Evolutionary conservation across 2,113 vertebrate genomes (phyloP).

Genomic region (Nesospiza acunhae): DNA sequence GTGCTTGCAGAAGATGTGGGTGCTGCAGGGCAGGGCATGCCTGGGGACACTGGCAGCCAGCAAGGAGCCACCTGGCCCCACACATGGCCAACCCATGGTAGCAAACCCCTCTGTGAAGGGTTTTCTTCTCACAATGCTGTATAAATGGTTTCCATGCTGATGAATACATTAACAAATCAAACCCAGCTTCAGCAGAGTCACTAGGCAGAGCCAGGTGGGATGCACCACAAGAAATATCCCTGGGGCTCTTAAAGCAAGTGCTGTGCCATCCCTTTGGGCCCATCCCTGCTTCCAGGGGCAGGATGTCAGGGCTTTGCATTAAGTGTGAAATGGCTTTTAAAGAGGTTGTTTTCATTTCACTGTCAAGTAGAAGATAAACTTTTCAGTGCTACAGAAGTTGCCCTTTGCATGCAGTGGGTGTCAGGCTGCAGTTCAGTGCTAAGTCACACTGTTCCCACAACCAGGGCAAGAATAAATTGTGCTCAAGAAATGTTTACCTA

Average conservation of each 20-base stretch:
- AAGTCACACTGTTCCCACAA: background rate
- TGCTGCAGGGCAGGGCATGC: background rate
- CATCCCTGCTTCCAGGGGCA: accelerated
- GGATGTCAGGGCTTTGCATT: background rate
- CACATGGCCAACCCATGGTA: background rate
- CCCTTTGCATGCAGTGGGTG: background rate
- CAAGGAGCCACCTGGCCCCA: background rate
- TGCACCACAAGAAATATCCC: background rate
- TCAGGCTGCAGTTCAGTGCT: background rate
- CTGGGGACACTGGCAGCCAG: background rate
- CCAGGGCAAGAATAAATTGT: background rate
- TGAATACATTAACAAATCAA: background rate
- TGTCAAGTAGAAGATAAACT: background rate
- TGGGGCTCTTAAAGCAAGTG: background rate
- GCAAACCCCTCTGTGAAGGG: background rate
- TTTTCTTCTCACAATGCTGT: background rate
- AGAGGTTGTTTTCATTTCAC: background rate
- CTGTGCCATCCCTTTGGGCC: accelerated
- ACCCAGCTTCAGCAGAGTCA: background rate
- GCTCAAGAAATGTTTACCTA: background rate
- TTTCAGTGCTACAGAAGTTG: background rate
- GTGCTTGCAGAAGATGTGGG: background rate
- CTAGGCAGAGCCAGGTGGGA: background rate
- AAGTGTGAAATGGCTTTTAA: background rate
- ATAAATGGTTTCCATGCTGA: background rate